Conservation (phyloP, 2,797 vertebrate genomes). For the Iguana delicatissima region DNA sequence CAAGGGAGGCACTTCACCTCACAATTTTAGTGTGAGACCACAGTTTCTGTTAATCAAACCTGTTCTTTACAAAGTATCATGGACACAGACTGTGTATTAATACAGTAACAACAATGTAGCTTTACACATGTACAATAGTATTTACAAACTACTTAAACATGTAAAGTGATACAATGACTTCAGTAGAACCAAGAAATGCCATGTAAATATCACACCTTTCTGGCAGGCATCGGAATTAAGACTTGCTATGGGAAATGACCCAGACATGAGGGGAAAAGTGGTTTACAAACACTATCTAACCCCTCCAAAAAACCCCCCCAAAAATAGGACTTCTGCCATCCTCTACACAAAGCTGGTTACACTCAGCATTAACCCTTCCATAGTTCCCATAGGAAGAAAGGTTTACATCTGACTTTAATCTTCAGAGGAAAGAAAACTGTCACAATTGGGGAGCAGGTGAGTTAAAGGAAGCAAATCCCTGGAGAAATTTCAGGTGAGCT, state of each 20-base stretch:
- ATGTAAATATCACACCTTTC: background rate
- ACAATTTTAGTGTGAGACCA: no score
- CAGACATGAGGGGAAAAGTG: background rate
- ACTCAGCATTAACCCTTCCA: background rate
- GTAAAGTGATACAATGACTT: background rate
- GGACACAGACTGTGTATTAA: background rate
- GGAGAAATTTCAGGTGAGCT: constrained; percentile 58
- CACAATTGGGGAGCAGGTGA: constrained; percentile 67
- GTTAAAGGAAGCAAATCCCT: constrained; percentile 59
- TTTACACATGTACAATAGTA: background rate
- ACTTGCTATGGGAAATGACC: background rate
- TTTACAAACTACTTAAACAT: background rate
- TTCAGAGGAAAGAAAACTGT: constrained; percentile 16
- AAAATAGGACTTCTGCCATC: background rate
- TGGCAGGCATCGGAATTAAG: background rate
- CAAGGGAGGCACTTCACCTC: no score
- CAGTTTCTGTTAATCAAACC: no score
- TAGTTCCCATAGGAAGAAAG: constrained; percentile 10
- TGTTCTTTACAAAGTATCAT: background rate
- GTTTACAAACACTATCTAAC: background rate
- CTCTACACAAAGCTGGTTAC: background rate
- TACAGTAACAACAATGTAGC: background rate
- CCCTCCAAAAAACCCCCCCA: no score
- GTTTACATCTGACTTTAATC: constrained; percentile 19
- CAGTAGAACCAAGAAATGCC: background rate